These are phyloP conservation scores for Danio kyathit DNA, from an alignment of 2,797 vertebrate genomes.

Conservation along the genomic window DNA sequence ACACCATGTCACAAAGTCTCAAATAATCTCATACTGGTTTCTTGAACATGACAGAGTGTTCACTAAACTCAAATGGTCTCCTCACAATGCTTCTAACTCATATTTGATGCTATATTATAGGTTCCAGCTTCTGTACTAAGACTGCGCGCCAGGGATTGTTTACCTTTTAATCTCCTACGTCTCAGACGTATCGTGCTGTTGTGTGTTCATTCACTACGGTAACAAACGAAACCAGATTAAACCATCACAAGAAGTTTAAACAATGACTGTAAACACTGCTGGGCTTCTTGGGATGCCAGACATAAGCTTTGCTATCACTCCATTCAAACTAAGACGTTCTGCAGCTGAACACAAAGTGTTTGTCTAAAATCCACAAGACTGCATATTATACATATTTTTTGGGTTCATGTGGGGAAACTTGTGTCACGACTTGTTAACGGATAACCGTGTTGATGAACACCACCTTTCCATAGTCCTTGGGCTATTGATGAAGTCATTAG, in stretches of 20 bases:
- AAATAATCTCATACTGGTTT: too few relatives aligned
- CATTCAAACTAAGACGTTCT: background rate
- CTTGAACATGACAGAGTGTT: too few relatives aligned
- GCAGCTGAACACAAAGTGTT: background rate
- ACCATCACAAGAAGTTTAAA: constrained; percentile 13
- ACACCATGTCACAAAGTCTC: too few relatives aligned
- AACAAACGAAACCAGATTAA: constrained; percentile 11
- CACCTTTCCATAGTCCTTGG: constrained; percentile 65
- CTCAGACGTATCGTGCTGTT: constrained; percentile 4
- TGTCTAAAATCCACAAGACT: background rate
- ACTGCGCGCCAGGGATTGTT: background rate
- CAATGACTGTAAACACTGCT: background rate
- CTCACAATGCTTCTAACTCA: too few relatives aligned
- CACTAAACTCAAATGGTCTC: too few relatives aligned
- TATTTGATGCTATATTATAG: too few relatives aligned
- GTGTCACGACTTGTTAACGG: constrained; percentile 1
- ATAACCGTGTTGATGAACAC: constrained; percentile 28
- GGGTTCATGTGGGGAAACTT: background rate
- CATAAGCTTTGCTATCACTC: background rate
- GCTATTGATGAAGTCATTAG: constrained; percentile 83
- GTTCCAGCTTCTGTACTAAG: constrained; percentile 16
- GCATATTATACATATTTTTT: background rate
- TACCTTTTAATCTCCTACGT: background rate
- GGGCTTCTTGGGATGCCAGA: background rate
- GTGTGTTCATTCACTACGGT: constrained; percentile 5